Base-by-base conservation (phyloP, 2,888 invertebrate genomes). In the Aleiodes alternator region DNA sequence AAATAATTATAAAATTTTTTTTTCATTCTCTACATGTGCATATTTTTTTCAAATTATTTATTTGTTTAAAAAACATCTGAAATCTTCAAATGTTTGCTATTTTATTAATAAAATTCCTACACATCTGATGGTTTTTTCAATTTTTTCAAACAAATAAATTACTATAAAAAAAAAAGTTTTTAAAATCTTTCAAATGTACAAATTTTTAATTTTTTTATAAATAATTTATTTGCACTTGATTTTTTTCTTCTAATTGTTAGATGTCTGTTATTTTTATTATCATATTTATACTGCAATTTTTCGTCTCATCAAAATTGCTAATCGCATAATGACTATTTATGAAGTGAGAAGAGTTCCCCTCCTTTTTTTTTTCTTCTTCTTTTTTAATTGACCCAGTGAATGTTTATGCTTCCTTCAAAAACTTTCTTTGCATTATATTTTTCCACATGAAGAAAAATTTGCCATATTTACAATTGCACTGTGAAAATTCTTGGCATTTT, bases 301-400 rank as follows among this genome's bases (percentile, higher is more conserved):
- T 34, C 16, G 14, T 51, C 68, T 16, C 61, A 68, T 68, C 69
- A 43, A 8, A 8, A 43, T 43, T 74, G 78, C 77, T 75, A 80
- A 81, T 80, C 16, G 11, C 14, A 14, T 64, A 11, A 64, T 64
- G 64, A 64, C 16, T 64, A 64, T 64, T 64, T n/a, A 64, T 64
- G 7, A 7, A 64, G 43, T 23, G 43, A 23, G 23, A 23, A 64
- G 14, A 64, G 16, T 64, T 64, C 43, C 23, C 12, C 9, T 4
- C 2, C n/a, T n/a, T n/a, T 9, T 11, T 6, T 34, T 34, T 34
- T 34, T 34, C 1, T 34, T 48, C 1, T 23, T 23, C 23, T 23
- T 64, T 59, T n/a, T 29, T 38, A 59, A 59, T 59, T 59, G 43
- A 43, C 48, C 23, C 43, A 43, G 14, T 43, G 43, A 29, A 64